phyloP scores from a whole-genome alignment of 2,113 vertebrate genomes.

The Podiceps cristatus region DNA sequence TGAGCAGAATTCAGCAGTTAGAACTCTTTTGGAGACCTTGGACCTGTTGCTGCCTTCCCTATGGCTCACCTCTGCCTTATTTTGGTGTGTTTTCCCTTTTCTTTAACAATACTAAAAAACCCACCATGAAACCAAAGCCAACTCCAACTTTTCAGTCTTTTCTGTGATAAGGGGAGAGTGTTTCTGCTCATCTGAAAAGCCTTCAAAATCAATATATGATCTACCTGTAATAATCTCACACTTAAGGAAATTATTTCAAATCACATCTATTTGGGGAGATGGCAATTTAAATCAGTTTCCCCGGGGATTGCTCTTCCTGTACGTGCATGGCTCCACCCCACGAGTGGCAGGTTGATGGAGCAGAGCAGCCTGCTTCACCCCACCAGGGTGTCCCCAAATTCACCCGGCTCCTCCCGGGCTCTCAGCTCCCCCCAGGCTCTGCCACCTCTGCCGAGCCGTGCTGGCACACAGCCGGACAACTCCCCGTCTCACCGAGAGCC shows the following conservation, averaged over 20 bases:
- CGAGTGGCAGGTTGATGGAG: background rate
- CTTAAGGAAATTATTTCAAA: conserved; percentile 33
- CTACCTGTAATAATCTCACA: conserved; percentile 18
- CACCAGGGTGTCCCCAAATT: background rate
- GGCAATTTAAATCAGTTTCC: background rate
- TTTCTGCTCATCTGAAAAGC: background rate
- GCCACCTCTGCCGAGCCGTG: background rate
- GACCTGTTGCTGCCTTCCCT: background rate
- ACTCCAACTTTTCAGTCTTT: background rate
- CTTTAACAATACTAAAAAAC: background rate
- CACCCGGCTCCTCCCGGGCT: accelerated
- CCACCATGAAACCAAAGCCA: accelerated
- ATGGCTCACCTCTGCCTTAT: background rate
- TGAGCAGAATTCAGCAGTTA: background rate
- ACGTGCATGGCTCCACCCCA: accelerated
- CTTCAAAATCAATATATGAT: conserved; percentile 33
- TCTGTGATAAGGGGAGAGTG: background rate
- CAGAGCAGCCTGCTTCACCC: background rate
- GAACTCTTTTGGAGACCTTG: background rate
- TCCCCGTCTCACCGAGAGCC: no score
- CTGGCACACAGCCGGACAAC: background rate
- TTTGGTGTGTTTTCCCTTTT: background rate
- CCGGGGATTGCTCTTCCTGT: background rate
- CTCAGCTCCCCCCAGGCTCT: background rate
- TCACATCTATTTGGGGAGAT: background rate